phyloP scores from a whole-genome alignment of 2,113 vertebrate genomes.

The Prolemur simus region DNA sequence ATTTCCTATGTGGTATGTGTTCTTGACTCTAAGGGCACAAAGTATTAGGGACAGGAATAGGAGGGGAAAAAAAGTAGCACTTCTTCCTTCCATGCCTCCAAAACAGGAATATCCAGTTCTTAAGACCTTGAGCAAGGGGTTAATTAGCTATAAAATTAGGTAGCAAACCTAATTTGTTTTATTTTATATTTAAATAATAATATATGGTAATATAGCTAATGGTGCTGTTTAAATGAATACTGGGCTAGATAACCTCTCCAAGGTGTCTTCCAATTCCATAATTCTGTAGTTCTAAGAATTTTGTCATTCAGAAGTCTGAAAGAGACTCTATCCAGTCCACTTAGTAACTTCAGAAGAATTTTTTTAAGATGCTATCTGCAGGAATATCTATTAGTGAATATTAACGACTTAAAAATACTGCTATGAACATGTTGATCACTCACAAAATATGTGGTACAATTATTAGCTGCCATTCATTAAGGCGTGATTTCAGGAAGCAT shows the following conservation, averaged over 20 bases:
- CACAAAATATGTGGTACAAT: not conserved
- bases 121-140: not conserved
- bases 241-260: not conserved
- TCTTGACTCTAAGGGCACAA: slow-evolving; percentile 5
- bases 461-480: not conserved
- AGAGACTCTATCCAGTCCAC: not conserved
- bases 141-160: slow-evolving; percentile 7
- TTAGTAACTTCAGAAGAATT: not conserved
- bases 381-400: not conserved
- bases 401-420: not conserved
- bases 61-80: not conserved
- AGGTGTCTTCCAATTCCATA: not conserved
- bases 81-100: not conserved
- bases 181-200: not conserved
- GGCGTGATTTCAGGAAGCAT: not conserved
- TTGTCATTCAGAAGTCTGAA: slow-evolving; percentile 12
- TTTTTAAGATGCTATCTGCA: not conserved
- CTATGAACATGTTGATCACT: not conserved
- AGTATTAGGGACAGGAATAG: not conserved
- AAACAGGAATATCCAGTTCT: not conserved
- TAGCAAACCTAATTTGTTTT: not conserved
- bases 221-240: not conserved
- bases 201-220: not conserved
- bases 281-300: slow-evolving; percentile 25
- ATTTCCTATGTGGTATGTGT: not conserved